Base-by-base conservation (phyloP, 2,888 invertebrate genomes). In the Eledone cirrhosa region DNA sequence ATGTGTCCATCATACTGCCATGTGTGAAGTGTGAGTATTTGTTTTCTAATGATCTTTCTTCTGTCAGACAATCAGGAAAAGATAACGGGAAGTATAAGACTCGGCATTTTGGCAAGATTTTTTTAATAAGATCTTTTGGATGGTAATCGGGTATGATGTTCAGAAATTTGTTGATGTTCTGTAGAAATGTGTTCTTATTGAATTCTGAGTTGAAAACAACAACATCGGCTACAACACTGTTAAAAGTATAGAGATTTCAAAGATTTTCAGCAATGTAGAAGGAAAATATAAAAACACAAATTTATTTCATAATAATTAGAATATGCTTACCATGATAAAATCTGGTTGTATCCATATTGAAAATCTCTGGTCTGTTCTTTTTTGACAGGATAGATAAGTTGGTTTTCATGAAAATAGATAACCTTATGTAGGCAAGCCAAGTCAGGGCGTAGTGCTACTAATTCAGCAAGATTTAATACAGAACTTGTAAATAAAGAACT, bases 331-430 rank as follows among this genome's bases (percentile, higher is more conserved):
- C 94, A 93, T 22, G 94, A 93, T 59, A 94, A 90, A 76, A 95
- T 94, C 90, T 95, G 94, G 90, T 95, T 95, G 82, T 94, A 94
- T 1, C 94, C 94, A 90, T 93, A 95, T 88, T 95, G 95, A 83
- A 94, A 94, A 89, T 95, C 95, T 81, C 94, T 91, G 69, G 94
- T 92, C 86, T 94, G 93, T 1, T 93, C 92, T 79, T 93, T 92
- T 77, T 93, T 92, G 22, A 94, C 93, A 0, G 95, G 95, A 90
- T 95, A 95, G 0, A 93, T 92, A 47, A 95, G 89, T 87, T 95
- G 95, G 89, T 95, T 95, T 90, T 95, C 95, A 88, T 95, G 95
- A 85, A 95, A 95, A 86, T 95, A 95, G 0, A 95, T 91, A 31
- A 95, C 92, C 90, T 95, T 95, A 59, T 92, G 92, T 48, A 93